Base-by-base conservation (phyloP, 2,113 vertebrate species). In the Nasalis larvatus region DNA sequence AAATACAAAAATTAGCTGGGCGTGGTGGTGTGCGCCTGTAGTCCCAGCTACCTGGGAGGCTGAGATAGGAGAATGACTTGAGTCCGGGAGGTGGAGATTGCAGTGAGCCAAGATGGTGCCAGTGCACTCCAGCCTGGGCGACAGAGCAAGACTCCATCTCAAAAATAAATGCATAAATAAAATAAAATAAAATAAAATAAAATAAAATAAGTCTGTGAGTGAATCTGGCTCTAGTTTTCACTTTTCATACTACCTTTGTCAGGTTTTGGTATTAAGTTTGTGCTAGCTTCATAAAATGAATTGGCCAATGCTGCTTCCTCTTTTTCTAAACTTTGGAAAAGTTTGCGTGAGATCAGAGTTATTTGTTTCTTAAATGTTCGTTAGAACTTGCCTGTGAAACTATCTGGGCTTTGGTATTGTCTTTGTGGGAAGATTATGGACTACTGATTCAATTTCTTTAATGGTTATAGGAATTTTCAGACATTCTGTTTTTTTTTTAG, bases 311-410 rank as follows among this genome's bases (percentile, higher is more conserved):
- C 35, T 68, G 60, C 12, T 92, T 95, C 54, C 12, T 89, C 11
- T 74, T 95, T 89, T 91, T 89, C 78, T 92, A 84, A 96, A 95
- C n/a, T 81, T 27, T 32, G 42, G 11, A 86, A 71, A 42, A 92
- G 40, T 96, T 96, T 71, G 1, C 45, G 20, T 86, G 77, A 82
- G 4, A 21, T 66, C 69, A 23, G 58, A 97, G 21, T 92, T 97
- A 56, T 5, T 76, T 95, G 18, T 91, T 96, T 94, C 84, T 95
- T 89, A 47, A 89, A 76, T 71, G 40, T 71, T 97, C 87, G 40
- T 71, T 93, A 81, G 47, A 87, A 92, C 27, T 93, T 74, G 49
- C 37, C 52, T 7, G 8, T 77, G 60, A 78, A 95, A 88, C 16
- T 71, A 25, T 52, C 42, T 76, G 37, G 60, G 47, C 49, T 94